Base-by-base conservation (phyloP, 2,113 vertebrate genomes). In the Planiliza haematocheilus region DNA sequence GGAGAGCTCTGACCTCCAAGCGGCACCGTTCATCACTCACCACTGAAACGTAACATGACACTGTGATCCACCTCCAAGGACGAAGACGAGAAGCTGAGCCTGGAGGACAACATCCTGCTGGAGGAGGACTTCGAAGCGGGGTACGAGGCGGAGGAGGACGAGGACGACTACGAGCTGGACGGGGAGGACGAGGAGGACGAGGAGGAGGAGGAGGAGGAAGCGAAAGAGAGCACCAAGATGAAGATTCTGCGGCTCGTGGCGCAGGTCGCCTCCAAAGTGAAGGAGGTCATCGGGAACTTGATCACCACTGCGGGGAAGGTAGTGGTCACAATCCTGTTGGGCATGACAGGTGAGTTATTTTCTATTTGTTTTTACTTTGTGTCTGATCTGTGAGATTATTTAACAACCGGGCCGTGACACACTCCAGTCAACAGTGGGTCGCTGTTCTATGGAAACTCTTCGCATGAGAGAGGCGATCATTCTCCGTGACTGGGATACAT, bases 221-320 rank as follows among this genome's bases (percentile, higher is more conserved):
- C 69, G 64, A 95, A 96, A 85, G 97, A 97, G 87, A 98, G 96
- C 70, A 85, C 94, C 46, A 98, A 95, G 87, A 91, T 94, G 87
- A 98, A 96, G 89, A 71, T 97, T 46, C 92, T 98, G 78, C 94
- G 96, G n/a, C 88, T 91, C 61, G 88, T 99, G 0, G 96, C 96
- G 1, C 94, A 84, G 1, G 51, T 97, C 10, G 97, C 96, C 4
- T 95, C 96, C 66, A 96, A 86, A 91, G 91, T 97, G 55, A 98
- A 98, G 84, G 97, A 98, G 65, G 90, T 97, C 82, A 97, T 99
- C 39, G 98, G 97, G 84, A 95, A 99, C 88, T 93, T 99, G 91
- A 99, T 99, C 82, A 97, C 95, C 82, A 99, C 96, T 0, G 97
- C 97, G 7, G 98, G 98, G 85, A 96, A 97, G 91, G 96, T 98